Evolutionary conservation across 35 echinoderm and acorn worm species (phyloP), one percentile per base, ranked within the genome.

Genomic region (Chiridota heheva): DNA sequence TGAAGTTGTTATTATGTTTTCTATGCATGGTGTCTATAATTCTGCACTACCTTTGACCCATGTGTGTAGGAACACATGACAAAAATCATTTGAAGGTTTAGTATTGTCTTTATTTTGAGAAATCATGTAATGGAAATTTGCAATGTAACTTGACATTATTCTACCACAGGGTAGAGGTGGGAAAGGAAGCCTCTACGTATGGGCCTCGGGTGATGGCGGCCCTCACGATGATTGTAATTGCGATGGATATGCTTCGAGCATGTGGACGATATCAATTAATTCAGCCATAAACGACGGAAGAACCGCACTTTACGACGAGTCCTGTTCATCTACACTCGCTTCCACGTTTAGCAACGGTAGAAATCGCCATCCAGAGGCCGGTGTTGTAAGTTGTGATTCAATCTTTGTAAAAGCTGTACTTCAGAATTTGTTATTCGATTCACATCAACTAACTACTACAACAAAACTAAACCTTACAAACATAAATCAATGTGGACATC

Each of bases 191-290:
- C 84, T 98, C 33, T 98, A 92, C 36, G 95, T 98, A 22, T 98
- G 95, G 95, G 95, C 95, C n/a, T 92, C 89, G 42, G 95, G 95
- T 48, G 95, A 98, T 30, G 95, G 95, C 27, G 95, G 95, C 29
- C 84, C 95, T 7, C 74, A 72, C 29, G 95, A 98, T 69, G 95
- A 98, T 55, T 98, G 95, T 46, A 98, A 98, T 64, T 98, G 95
- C 76, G 95, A 98, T 59, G 95, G 95, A 2, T 98, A 98, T 71
- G 95, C 95, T 31, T 98, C 95, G n/a, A 98, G 95, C 66, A 98
- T 98, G 95, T 98, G 95, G 95, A 98, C 95, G 8, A 87, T 98
- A 5, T 98, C 95, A 38, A 98, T 98, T 67, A 98, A 98, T 58
- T 88, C 84, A 2, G 95, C 95, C 59, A 98, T 98, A 44, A 98